Percentiles rank a stretch among this genome's conserved stretches.
These are phyloP conservation scores for Muscicapa adusta DNA, from an alignment of 2,113 vertebrate genomes.

Conservation along the genomic window DNA sequence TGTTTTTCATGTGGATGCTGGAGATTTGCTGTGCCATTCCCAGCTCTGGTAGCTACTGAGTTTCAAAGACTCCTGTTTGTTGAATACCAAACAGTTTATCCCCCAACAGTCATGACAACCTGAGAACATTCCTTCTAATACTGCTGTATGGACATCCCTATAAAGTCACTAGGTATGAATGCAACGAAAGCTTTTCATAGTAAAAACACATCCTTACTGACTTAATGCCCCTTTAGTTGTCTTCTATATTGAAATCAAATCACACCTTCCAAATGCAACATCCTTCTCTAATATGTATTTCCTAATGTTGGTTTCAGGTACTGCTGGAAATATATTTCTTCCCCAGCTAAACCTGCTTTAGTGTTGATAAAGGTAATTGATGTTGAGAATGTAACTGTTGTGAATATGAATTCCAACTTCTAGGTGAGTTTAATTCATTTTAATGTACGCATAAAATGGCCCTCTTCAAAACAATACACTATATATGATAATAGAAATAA, in stretches of 20 bases:
- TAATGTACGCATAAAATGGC: background rate
- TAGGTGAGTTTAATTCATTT: background rate
- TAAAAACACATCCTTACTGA: background rate
- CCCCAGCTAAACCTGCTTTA: background rate
- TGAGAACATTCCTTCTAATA: background rate
- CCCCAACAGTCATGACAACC: background rate
- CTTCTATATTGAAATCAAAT: background rate
- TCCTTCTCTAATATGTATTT: background rate
- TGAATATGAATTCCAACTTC: background rate
- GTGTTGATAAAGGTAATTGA: background rate
- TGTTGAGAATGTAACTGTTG: background rate
- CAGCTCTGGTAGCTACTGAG: background rate
- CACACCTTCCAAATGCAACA: background rate
- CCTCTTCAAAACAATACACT: background rate
- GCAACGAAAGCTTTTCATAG: background rate
- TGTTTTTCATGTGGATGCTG: background rate
- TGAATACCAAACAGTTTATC: background rate
- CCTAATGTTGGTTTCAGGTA: background rate
- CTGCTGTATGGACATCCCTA: background rate
- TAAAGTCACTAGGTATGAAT: background rate
- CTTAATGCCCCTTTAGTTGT: background rate
- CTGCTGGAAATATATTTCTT: background rate
- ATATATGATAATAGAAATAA: background rate
- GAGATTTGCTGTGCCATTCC: background rate
- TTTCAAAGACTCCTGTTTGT: background rate